Percentiles rank a stretch among this genome's conserved stretches.
phyloP scores from a whole-genome alignment of 2,113 vertebrate species.

The Tupaia chinensis region DNA sequence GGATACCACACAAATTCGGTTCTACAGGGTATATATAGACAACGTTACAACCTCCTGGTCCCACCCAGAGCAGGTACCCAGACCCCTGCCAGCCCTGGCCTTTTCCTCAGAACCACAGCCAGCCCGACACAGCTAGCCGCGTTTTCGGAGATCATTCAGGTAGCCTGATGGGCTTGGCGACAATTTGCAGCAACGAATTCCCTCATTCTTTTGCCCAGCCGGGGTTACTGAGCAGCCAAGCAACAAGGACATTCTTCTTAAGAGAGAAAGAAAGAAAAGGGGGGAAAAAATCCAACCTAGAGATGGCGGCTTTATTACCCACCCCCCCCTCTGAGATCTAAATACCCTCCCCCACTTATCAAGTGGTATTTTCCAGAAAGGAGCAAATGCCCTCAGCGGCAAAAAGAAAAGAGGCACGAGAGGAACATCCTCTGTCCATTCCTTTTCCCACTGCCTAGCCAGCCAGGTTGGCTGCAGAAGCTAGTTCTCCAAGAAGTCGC shows the following conservation, averaged over 20 bases:
- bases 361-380: conserved; percentile 73
- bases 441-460: background rate
- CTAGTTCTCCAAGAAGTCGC: conserved; percentile 64
- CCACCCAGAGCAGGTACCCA: conserved; percentile 78
- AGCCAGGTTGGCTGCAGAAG: conserved; percentile 68
- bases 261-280: conserved; percentile 20
- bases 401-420: conserved; percentile 53
- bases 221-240: conserved; percentile 7
- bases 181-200: conserved; percentile 78
- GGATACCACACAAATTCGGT: conserved; percentile 94
- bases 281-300: conserved; percentile 47
- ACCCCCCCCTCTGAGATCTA: background rate
- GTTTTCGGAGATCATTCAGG: conserved; percentile 74
- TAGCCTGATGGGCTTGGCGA: conserved; percentile 60
- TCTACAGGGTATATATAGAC: conserved; percentile 96
- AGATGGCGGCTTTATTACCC: conserved; percentile 51
- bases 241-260: conserved; percentile 60
- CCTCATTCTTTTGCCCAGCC: conserved; percentile 34
- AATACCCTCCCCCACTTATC: background rate
- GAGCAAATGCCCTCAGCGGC: conserved; percentile 47
- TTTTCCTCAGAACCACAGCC: conserved; percentile 73
- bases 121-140: conserved; percentile 70
- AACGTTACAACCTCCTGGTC: conserved; percentile 90
- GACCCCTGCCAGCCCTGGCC: conserved; percentile 70
- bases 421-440: background rate